Evolutionary conservation across 2,797 vertebrate species (phyloP).

Genomic region (Xerus rutilus): DNA sequence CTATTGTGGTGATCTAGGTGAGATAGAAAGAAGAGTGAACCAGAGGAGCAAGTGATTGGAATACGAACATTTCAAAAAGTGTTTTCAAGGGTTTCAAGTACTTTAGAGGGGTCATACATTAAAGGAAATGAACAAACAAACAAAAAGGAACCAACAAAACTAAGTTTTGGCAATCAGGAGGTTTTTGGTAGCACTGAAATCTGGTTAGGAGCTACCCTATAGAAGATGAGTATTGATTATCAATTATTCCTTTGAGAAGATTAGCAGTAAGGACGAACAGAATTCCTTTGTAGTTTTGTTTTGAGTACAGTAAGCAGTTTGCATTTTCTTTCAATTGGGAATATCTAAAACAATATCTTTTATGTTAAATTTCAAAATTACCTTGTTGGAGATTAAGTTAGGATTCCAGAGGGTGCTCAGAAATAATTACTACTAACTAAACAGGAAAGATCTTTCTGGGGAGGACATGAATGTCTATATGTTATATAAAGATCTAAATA

Average conservation of each 20-base stretch:
- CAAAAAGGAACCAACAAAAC: background rate
- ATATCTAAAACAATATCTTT: background rate
- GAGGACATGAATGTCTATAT: background rate
- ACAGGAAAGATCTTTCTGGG: background rate
- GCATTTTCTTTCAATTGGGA: background rate
- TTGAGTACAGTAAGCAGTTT: background rate
- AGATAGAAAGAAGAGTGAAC: background rate
- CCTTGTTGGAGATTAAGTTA: background rate
- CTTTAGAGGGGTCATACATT: slow-evolving; percentile 12
- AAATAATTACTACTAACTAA: slow-evolving; percentile 32
- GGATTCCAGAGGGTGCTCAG: background rate
- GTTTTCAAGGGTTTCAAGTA: slow-evolving; percentile 36
- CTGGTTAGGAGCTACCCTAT: background rate
- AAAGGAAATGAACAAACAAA: background rate
- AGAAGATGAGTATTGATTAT: background rate
- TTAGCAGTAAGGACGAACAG: background rate
- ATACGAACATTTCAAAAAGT: slow-evolving; percentile 11
- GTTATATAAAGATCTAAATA: slow-evolving; percentile 22
- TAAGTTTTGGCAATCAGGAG: background rate
- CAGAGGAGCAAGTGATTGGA: background rate
- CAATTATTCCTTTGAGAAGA: background rate
- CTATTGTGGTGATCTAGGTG: background rate
- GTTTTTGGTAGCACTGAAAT: background rate
- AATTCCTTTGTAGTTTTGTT: slow-evolving; percentile 11
- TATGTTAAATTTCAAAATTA: slow-evolving; percentile 38